Conservation (phyloP, 2,113 vertebrate genomes). For the Trachemys scripta region DNA sequence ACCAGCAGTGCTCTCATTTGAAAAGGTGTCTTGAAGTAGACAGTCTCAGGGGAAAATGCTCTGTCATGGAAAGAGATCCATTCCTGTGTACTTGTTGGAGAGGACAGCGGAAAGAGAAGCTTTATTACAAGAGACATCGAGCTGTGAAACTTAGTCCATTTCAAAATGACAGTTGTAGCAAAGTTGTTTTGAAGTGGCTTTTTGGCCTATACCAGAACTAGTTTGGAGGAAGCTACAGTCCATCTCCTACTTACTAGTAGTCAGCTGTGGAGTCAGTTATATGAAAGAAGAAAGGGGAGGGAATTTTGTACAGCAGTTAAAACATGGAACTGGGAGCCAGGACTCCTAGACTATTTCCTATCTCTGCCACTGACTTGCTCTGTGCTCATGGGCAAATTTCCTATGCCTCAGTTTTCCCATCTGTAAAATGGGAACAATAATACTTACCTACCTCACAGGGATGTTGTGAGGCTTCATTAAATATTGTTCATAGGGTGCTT, state of each 20-base stretch:
- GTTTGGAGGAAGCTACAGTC: not conserved
- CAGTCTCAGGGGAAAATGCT: not conserved
- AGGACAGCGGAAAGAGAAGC: not conserved
- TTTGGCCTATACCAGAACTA: not conserved
- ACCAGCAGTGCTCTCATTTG: not conserved
- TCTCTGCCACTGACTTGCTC: not conserved
- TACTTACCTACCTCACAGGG: conserved; percentile 1
- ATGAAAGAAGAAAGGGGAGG: not conserved
- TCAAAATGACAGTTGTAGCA: not conserved
- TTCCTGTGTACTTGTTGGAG: conserved; percentile 6
- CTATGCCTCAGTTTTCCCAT: not conserved
- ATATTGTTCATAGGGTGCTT: conserved; percentile 27
- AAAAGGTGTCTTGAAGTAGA: not conserved
- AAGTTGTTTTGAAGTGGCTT: not conserved
- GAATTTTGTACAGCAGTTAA: not conserved
- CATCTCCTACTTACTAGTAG: not conserved
- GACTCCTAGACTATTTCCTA: not conserved
- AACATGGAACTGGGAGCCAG: not conserved
- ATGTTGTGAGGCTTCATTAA: conserved; percentile 19
- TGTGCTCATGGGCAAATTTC: not conserved
- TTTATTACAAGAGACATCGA: not conserved
- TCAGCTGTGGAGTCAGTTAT: not conserved
- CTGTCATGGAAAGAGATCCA: not conserved
- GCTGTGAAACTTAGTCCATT: not conserved
- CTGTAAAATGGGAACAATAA: conserved; percentile 3